phyloP scores from a whole-genome alignment of 2,888 invertebrate species.

The Crocallis elinguaria region DNA sequence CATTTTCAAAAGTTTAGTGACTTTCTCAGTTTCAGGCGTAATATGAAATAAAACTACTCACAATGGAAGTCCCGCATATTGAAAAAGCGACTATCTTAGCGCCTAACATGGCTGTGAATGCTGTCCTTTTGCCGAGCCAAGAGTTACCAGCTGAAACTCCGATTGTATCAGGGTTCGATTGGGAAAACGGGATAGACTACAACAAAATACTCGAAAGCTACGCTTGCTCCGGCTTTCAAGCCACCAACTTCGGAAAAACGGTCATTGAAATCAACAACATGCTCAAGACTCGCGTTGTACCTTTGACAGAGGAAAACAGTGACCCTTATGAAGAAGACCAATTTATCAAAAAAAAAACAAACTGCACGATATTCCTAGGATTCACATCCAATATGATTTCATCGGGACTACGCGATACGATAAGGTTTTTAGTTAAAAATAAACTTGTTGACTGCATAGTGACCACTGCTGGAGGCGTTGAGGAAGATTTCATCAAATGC shows the following conservation, averaged over 20 bases:
- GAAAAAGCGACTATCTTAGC: slow-evolving; percentile 59
- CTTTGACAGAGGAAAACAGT: slow-evolving; percentile 87
- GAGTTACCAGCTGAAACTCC: slow-evolving; percentile 87
- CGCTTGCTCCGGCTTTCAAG: slow-evolving; percentile 96
- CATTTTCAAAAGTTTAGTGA: too few relatives aligned
- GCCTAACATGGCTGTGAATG: slow-evolving; percentile 86
- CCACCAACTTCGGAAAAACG: slow-evolving; percentile 96
- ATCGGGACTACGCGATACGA: slow-evolving; percentile 95
- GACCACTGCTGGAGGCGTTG: slow-evolving; percentile 98
- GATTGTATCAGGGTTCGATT: slow-evolving; percentile 94
- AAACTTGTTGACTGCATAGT: slow-evolving; percentile 97
- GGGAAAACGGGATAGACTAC: slow-evolving; percentile 95
- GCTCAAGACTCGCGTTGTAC: slow-evolving; percentile 90
- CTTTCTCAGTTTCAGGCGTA: too few relatives aligned
- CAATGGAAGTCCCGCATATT: slow-evolving; percentile 60
- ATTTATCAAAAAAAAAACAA: slow-evolving; percentile 90
- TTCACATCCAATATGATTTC: slow-evolving; percentile 99
- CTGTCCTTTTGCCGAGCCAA: slow-evolving; percentile 89
- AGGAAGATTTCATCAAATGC: slow-evolving; percentile 99
- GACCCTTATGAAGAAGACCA: slow-evolving; percentile 91
- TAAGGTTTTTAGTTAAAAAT: slow-evolving; percentile 88
- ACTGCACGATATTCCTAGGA: slow-evolving; percentile 98
- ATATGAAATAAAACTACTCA: slow-evolving; percentile 25
- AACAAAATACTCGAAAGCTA: slow-evolving; percentile 92
- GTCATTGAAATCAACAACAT: slow-evolving; percentile 96